These are phyloP conservation scores for Ips typographus DNA, from an alignment of 1,140 invertebrate genomes.

Conservation along the genomic window DNA sequence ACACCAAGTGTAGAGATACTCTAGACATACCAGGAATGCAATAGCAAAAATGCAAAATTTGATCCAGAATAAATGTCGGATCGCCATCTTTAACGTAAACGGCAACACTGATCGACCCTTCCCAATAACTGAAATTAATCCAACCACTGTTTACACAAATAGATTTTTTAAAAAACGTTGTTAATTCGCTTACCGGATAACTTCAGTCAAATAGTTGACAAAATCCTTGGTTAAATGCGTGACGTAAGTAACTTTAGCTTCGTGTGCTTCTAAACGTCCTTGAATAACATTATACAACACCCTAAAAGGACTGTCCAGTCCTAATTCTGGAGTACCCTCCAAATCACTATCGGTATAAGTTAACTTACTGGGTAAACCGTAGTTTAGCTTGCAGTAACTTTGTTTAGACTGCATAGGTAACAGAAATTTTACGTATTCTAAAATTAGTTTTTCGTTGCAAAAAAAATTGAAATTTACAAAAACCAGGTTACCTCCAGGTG, in stretches of 20 bases:
- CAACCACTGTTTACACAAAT: neutral
- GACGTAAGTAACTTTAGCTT: constrained; percentile 61
- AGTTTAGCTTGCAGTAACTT: constrained; percentile 63
- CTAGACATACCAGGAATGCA: constrained; percentile 68
- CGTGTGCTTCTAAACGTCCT: constrained; percentile 43
- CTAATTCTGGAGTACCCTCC: constrained; percentile 59
- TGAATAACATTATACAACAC: constrained; percentile 66
- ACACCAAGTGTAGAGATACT: constrained; percentile 71
- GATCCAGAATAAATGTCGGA: constrained; percentile 60
- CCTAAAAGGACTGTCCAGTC: constrained; percentile 59
- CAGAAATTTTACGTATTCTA: too few relatives aligned
- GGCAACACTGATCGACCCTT: constrained; percentile 72
- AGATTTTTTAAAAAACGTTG: constrained; percentile 1
- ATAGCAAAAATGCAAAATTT: constrained; percentile 63
- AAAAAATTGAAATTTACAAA: too few relatives aligned
- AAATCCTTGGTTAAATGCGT: constrained; percentile 76
- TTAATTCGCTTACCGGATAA: constrained; percentile 55
- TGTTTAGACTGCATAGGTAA: neutral
- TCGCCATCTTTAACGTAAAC: constrained; percentile 71
- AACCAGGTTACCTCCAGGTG: too few relatives aligned
- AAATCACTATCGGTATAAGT: constrained; percentile 55
- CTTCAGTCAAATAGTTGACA: constrained; percentile 67
- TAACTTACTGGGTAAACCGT: constrained; percentile 60
- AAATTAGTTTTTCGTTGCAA: too few relatives aligned
- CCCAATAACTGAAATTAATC: constrained; percentile 59